Evolutionary conservation across 2,113 vertebrate genomes (phyloP), one percentile per base, ranked within the genome.

Genomic region (Siphamia tubifer): DNA sequence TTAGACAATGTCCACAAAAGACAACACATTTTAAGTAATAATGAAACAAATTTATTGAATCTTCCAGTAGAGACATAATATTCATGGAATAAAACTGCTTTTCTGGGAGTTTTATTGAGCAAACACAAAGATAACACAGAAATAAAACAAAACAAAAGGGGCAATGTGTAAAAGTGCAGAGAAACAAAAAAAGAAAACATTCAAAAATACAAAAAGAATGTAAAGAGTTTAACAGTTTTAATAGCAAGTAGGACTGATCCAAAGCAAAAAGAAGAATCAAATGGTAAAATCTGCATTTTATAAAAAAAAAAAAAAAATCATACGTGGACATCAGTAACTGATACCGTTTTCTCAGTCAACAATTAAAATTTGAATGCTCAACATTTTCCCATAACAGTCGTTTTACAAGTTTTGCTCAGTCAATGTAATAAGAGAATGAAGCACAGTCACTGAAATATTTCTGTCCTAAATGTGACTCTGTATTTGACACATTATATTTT

Each of bases 1-100:
- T 17, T 4, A 61, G 19, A 52, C 7, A 58, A 32, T 45, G 20
- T 48, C 30, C 32, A 82, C 49, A 68, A 79, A 84, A 57, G 89
- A 93, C 70, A 88, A 89, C 79, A 89, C 89, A 86, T 13, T 77
- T 70, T 65, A 92, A 91, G 87, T 95, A 95, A 90, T 95, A 95
- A 90, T 92, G 93, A 92, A 93, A 94, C 88, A 93, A 88, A 92
- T 97, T 96, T 96, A 98, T 97, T 94, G 94, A 94, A 94, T 94
- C 89, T 96, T 96, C 93, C 94, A 96, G 94, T 94, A 96, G 94
- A 96, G 93, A 93, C 92, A 91, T 93, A 86, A 93, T 94, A 95
- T 92, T 94, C 94, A 94, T 93, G 92, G 94, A 96, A 95, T 96
- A 97, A 96, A 96, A 94, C 93, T 94, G 94, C 85, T 89, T 90